phyloP scores from a whole-genome alignment of 2,113 vertebrate species.

The Sylvilagus bachmani region DNA sequence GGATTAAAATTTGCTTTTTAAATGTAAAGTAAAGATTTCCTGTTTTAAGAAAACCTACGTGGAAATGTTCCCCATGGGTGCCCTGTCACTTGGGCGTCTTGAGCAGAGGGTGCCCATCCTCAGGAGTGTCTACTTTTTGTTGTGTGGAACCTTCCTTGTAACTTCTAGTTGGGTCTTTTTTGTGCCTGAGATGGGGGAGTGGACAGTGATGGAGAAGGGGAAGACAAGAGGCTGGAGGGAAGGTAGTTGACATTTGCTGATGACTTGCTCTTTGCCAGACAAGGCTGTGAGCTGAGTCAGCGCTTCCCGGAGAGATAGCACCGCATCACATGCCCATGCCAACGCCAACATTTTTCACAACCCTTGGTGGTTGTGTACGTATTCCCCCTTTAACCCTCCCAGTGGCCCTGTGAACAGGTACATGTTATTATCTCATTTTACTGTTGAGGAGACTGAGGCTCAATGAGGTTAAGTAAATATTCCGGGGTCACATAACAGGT shows the following conservation, averaged over 20 bases:
- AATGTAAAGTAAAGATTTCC: background rate
- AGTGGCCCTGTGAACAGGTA: background rate
- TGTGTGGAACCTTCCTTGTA: background rate
- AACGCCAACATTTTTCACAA: background rate
- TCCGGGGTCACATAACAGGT: constrained; percentile 15
- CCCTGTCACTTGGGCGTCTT: background rate
- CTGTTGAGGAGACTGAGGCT: constrained; percentile 58
- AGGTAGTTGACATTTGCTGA: background rate
- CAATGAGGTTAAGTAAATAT: background rate
- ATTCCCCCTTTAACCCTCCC: background rate
- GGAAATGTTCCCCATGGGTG: background rate
- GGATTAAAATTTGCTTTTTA: constrained; percentile 6
- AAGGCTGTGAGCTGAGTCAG: background rate
- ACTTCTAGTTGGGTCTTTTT: background rate
- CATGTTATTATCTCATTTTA: constrained; percentile 18
- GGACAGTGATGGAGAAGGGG: background rate
- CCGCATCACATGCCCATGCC: background rate
- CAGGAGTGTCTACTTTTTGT: background rate
- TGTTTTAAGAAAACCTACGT: background rate
- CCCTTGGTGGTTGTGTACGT: background rate
- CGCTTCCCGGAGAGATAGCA: background rate
- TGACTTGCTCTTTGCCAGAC: background rate
- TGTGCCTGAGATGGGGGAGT: too few relatives aligned
- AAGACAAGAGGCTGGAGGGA: background rate
- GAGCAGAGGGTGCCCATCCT: background rate